These are phyloP conservation scores for Triplophysa rosa DNA, from an alignment of 2,113 vertebrate genomes.

Conservation along the genomic window DNA sequence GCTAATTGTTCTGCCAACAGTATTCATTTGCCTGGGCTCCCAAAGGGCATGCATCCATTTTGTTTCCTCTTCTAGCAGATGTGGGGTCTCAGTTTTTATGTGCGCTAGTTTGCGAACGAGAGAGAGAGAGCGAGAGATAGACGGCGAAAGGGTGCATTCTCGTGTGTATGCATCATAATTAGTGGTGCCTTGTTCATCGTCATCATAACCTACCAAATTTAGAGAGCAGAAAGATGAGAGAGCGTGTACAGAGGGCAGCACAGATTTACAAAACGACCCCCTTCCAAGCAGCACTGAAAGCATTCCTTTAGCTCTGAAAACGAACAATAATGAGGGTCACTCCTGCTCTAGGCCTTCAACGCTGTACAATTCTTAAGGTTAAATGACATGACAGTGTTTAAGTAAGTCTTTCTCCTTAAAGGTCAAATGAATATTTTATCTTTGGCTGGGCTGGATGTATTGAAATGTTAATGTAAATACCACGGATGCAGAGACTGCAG, in stretches of 20 bases:
- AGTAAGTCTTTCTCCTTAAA: constrained; percentile 75
- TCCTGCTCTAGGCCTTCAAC: constrained; percentile 55
- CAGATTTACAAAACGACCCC: constrained; percentile 55
- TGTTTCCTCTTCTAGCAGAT: constrained; percentile 69
- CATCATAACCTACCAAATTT: constrained; percentile 55
- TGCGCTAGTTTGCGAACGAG: constrained; percentile 11
- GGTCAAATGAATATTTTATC: constrained; percentile 79
- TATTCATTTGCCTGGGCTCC: constrained; percentile 81
- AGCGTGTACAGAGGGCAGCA: constrained; percentile 11
- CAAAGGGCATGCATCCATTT: constrained; percentile 80
- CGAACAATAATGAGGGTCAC: constrained; percentile 73
- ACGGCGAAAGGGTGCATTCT: constrained; percentile 6
- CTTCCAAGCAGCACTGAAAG: constrained; percentile 60
- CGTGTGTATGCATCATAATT: constrained; percentile 59
- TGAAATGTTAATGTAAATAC: constrained; percentile 80
- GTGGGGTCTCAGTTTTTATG: constrained; percentile 54
- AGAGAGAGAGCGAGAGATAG: neutral
- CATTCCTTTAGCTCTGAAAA: constrained; percentile 58
- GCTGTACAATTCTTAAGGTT: constrained; percentile 73
- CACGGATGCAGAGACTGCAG: constrained; percentile 61
- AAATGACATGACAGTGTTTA: constrained; percentile 77
- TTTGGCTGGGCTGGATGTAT: constrained; percentile 69
- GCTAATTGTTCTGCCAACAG: constrained; percentile 87
- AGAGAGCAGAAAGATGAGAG: constrained; percentile 42
- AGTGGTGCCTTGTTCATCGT: constrained; percentile 59